Evolutionary conservation across 2,797 vertebrate genomes (phyloP).

Genomic region (Coluber constrictor): DNA sequence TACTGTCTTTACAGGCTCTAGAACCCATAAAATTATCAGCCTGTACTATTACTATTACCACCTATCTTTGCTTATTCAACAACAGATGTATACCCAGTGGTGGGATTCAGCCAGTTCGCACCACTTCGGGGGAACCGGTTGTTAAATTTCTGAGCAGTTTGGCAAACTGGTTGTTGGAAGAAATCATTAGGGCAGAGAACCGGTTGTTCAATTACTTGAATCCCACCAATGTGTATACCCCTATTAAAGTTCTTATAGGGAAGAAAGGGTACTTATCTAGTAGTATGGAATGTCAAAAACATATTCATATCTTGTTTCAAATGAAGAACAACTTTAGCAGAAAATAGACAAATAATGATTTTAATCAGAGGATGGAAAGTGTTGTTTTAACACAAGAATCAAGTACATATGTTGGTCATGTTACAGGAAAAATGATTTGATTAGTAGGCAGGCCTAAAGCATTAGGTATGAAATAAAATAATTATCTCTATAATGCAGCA

Average conservation of each 20-base stretch:
- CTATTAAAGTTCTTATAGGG: not conserved
- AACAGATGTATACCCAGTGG: not conserved
- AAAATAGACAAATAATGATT: not conserved
- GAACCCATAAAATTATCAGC: not conserved
- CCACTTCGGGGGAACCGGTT: too few relatives aligned
- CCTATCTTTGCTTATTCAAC: not conserved
- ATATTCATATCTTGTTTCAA: not conserved
- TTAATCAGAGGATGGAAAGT: not conserved
- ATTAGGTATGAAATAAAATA: not conserved
- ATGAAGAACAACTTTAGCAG: not conserved
- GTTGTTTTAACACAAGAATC: not conserved
- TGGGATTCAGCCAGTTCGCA: too few relatives aligned
- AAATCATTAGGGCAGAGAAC: too few relatives aligned
- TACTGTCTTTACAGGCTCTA: not conserved
- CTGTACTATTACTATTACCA: not conserved
- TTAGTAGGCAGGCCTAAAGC: not conserved
- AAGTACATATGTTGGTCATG: not conserved
- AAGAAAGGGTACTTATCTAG: not conserved
- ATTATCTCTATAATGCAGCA: not conserved
- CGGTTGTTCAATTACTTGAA: too few relatives aligned
- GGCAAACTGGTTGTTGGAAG: too few relatives aligned
- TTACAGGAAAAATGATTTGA: not conserved
- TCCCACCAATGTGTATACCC: too few relatives aligned
- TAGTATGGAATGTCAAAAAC: not conserved
- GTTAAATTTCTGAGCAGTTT: too few relatives aligned